phyloP scores from a whole-genome alignment of 2,113 vertebrate genomes.

The Tylochromis polylepis region DNA sequence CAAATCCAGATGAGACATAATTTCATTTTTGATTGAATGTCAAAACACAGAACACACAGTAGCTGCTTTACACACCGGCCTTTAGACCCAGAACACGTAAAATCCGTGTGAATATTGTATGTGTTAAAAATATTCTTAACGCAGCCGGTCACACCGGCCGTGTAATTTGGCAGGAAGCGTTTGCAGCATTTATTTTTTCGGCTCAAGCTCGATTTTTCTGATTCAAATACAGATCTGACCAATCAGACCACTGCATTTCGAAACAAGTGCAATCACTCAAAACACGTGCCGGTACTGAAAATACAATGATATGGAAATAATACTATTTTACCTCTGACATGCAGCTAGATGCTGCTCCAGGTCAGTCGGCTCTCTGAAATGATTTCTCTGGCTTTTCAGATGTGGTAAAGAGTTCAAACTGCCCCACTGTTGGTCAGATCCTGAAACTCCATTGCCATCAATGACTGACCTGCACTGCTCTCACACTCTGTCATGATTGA shows the following conservation, averaged over 20 bases:
- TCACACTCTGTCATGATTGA: background rate
- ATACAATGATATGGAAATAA: background rate
- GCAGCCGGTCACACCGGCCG: background rate
- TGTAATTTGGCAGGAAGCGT: background rate
- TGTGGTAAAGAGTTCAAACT: background rate
- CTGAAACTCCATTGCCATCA: background rate
- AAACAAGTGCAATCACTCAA: background rate
- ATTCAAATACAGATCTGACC: background rate
- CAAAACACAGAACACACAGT: background rate
- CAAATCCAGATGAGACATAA: background rate
- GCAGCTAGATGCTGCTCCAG: rapidly evolving
- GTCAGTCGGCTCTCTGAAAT: background rate
- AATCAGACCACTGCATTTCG: background rate
- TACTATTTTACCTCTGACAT: background rate
- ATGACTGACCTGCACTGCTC: background rate
- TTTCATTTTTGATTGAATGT: background rate
- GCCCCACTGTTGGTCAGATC: background rate
- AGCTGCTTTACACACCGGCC: background rate
- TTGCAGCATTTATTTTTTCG: background rate
- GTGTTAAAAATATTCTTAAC: background rate
- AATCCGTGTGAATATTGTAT: rapidly evolving
- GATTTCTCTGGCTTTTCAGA: background rate
- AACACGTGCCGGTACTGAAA: background rate
- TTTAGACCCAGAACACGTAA: background rate
- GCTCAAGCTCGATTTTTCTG: background rate